Evolutionary conservation across 1,140 invertebrate genomes (phyloP).

Genomic region (Platyscapa corneri): DNA sequence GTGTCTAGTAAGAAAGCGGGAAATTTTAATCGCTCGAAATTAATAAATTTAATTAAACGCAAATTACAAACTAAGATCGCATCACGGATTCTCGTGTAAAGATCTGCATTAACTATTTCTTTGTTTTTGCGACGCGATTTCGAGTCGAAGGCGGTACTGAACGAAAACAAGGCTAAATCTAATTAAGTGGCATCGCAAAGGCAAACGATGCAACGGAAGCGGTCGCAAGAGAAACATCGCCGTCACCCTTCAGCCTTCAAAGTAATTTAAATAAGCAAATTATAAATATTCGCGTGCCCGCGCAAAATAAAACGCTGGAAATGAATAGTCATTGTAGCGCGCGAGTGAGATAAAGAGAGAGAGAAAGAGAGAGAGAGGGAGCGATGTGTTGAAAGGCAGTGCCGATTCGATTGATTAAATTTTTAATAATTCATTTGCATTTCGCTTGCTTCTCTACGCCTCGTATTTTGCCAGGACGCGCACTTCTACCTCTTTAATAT

Average conservation of each 20-base stretch:
- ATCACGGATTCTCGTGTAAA: neutral
- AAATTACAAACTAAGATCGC: neutral
- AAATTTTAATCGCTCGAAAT: neutral
- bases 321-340: conserved; percentile 73
- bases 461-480: conserved; percentile 32
- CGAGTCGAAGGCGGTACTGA: conserved; percentile 8
- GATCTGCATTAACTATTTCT: conserved; percentile 3
- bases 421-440: conserved; percentile 75
- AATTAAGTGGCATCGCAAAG: conserved; percentile 42
- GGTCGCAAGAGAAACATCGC: neutral
- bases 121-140: neutral
- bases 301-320: conserved; percentile 69
- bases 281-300: conserved; percentile 72
- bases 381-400: conserved; percentile 60
- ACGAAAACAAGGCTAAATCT: conserved; percentile 25
- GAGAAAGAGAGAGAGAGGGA: conserved; percentile 27
- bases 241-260: conserved; percentile 2
- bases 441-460: conserved; percentile 59
- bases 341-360: conserved; percentile 56
- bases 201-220: neutral
- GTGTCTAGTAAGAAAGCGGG: neutral
- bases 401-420: conserved; percentile 74
- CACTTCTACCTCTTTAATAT: conserved; percentile 65
- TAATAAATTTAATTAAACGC: neutral
- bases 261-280: conserved; percentile 75